These are phyloP conservation scores for Cryptocephalus primarius DNA, from an alignment of 2,888 invertebrate species.

Conservation along the genomic window DNA sequence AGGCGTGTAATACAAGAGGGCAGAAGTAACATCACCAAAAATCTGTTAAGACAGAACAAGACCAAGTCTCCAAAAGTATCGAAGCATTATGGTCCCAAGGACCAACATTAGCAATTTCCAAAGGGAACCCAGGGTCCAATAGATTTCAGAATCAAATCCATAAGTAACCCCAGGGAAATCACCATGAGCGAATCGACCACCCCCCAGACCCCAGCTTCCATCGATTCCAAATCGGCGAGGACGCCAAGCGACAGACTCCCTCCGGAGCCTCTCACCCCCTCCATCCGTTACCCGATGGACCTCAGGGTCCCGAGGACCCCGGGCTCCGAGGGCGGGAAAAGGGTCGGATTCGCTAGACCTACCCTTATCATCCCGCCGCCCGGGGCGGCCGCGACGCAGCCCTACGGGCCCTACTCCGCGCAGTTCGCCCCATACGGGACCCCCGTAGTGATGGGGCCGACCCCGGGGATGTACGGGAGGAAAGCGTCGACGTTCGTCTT, in stretches of 20 bases:
- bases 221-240: conserved; percentile 7
- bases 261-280: conserved; percentile 3
- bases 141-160: too few species aligned
- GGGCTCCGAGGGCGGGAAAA: conserved; percentile 9
- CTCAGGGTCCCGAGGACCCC: conserved; percentile 12
- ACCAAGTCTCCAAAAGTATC: too few species aligned
- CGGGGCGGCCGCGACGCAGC: background rate
- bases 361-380: conserved; percentile 29
- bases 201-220: too few species aligned
- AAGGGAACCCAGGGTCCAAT: too few species aligned
- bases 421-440: background rate
- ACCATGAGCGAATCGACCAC: too few species aligned
- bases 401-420: conserved; percentile 5
- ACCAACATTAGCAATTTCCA: too few species aligned
- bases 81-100: too few species aligned
- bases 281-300: background rate
- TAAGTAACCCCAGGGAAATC: too few species aligned
- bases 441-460: conserved; percentile 4
- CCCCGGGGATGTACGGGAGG: conserved; percentile 25
- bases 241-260: conserved; percentile 6
- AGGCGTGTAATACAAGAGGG: too few species aligned
- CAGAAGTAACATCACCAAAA: too few species aligned
- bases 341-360: conserved; percentile 26
- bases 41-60: too few species aligned
- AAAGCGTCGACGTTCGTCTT: conserved; percentile 71